Evolutionary conservation across 2,888 invertebrate genomes (phyloP), one percentile per base, ranked within the genome.

Genomic region (Sylvicola fuscatus): DNA sequence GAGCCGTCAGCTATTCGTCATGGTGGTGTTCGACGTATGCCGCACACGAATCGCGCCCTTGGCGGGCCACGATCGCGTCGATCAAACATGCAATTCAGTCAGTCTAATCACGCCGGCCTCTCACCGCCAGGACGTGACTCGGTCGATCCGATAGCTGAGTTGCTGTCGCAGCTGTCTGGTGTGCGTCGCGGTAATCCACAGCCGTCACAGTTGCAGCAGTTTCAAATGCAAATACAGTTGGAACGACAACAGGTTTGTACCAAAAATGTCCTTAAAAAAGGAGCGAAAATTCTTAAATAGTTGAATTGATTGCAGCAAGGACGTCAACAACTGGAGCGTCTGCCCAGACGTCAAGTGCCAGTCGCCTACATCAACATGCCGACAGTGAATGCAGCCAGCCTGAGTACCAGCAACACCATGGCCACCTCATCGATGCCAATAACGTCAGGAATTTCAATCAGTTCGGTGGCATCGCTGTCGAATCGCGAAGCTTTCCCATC

Each of bases 111-210:
- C 41, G 79, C 84, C 49, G 79, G 82, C 45, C 62, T 83, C 51
- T 83, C 83, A 48, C 87, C 90, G 46, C 86, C 57, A 50, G 81
- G 81, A 50, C 74, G 92, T 48, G 92, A 92, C 58, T 77, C 84
- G 43, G 92, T 92, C 43, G 95, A 95, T 66, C 93, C 93, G 40
- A 93, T 93, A 51, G 87, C 92, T 43, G 95, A 95, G 66, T 67
- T 95, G 44, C 65, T 95, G 44, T 90, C 92, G 39, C 93, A 93
- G 64, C 67, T 95, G 56, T 90, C 92, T 35, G 90, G 90, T 49
- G 92, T 90, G 45, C 68, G 93, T 50, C 77, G 64, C 42, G 62
- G 58, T 45, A 61, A 61, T 50, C 66, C 65, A 57, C 68, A 47
- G 47, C 78, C 82, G 46, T 76, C 78, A 46, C 83, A 84, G 59